Percentiles rank a stretch among this genome's conserved stretches.
These are phyloP conservation scores for Crotalus tigris DNA, from an alignment of 2,113 vertebrate species.

Conservation along the genomic window DNA sequence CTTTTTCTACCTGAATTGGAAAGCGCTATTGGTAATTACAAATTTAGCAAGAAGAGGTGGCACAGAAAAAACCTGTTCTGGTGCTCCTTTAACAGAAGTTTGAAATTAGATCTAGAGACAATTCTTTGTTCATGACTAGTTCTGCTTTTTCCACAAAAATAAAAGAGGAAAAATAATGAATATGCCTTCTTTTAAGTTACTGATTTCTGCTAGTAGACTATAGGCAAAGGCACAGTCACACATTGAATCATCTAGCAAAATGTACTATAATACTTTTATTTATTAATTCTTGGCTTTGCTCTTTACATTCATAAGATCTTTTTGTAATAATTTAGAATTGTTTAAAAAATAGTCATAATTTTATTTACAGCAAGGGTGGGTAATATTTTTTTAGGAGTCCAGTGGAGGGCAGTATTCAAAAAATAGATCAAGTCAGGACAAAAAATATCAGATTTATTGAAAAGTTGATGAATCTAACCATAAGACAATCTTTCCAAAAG, in stretches of 20 bases:
- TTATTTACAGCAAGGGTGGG: neutral
- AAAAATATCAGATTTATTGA: neutral
- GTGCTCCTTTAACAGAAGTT: constrained; percentile 45
- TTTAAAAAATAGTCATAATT: neutral
- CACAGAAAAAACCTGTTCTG: constrained; percentile 6
- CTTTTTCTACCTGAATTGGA: constrained; percentile 56
- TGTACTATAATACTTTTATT: neutral
- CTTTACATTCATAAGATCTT: neutral
- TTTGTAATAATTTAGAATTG: neutral
- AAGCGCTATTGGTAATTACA: constrained; percentile 44
- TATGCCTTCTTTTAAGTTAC: neutral
- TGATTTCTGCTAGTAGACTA: neutral
- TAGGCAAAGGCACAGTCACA: neutral
- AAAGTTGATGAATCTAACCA: neutral
- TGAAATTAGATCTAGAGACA: constrained; percentile 48
- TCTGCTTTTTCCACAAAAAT: too few species aligned
- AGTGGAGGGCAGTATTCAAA: neutral
- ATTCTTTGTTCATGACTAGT: constrained; percentile 48
- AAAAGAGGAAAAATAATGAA: neutral
- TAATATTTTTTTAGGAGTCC: neutral
- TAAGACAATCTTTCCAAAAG: neutral
- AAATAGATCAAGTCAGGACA: neutral
- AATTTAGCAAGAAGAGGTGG: constrained; percentile 24
- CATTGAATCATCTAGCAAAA: neutral
- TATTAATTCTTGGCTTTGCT: neutral